Conservation (phyloP, 2,797 vertebrate genomes). For the Halcyon leucocephala region DNA sequence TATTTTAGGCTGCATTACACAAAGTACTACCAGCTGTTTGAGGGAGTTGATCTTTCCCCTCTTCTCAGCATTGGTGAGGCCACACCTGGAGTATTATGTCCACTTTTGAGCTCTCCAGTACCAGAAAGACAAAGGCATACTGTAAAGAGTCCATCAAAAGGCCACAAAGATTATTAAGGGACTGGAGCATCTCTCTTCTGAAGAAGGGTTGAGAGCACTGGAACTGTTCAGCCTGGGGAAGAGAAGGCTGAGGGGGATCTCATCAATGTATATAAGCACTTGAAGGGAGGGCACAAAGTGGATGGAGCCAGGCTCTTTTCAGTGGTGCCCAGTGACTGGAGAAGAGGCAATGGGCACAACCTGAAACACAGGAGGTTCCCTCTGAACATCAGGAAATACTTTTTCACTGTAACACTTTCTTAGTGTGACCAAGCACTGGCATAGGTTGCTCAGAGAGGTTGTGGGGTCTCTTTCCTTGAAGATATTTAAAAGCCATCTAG, state of each 20-base stretch:
- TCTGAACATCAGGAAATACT: neutral
- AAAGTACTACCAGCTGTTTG: neutral
- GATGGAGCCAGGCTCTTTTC: neutral
- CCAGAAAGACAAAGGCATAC: neutral
- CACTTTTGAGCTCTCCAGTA: fast-evolving
- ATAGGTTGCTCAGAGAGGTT: neutral
- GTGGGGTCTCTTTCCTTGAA: neutral
- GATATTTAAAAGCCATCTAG: neutral
- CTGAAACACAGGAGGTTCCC: neutral
- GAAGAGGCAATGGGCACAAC: fast-evolving
- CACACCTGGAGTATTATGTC: neutral
- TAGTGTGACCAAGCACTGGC: fast-evolving
- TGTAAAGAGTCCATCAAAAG: neutral
- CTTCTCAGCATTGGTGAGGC: fast-evolving
- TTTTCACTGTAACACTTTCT: neutral
- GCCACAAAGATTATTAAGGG: neutral
- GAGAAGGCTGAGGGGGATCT: neutral
- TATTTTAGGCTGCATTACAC: neutral
- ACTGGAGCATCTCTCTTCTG: fast-evolving
- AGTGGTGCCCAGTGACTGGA: neutral
- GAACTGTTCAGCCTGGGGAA: neutral
- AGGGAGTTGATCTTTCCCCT: neutral
- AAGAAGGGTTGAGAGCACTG: neutral
- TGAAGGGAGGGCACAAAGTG: neutral
- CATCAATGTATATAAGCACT: neutral